Conservation (phyloP, 1,140 invertebrate genomes). For the Apis dorsata region DNA sequence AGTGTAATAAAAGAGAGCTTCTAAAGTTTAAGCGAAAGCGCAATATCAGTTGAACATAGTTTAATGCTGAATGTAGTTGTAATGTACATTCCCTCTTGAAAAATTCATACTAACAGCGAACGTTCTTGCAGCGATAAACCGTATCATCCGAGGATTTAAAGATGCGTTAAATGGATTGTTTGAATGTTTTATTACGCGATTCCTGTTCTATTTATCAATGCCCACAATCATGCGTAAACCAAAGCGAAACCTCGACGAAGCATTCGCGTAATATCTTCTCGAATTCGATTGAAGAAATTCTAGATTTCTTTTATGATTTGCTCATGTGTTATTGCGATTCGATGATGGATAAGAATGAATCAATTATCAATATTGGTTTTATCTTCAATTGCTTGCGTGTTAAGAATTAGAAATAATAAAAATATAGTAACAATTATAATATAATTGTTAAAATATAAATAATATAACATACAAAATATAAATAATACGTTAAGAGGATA, state of each 20-base stretch:
- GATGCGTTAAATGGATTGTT: not conserved
- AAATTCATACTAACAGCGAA: too few relatives aligned
- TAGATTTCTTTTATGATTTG: not conserved
- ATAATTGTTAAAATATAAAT: too few relatives aligned
- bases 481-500: too few relatives aligned
- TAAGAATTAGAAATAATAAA: too few relatives aligned
- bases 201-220: not conserved
- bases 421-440: too few relatives aligned
- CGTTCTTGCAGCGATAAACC: too few relatives aligned
- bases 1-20: not conserved
- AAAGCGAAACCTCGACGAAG: not conserved
- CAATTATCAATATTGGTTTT: not conserved
- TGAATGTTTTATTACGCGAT: not conserved
- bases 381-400: too few relatives aligned
- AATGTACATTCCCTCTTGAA: too few relatives aligned
- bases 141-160: not conserved
- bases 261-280: too few relatives aligned
- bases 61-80: too few relatives aligned
- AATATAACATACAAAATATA: too few relatives aligned
- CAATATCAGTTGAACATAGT: not conserved
- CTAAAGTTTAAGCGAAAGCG: not conserved
- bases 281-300: not conserved
- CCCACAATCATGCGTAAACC: not conserved
- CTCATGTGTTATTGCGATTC: not conserved
- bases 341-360: not conserved